Evolutionary conservation across 2,888 invertebrate species (phyloP), one percentile per base, ranked within the genome.

Genomic region (Saturnia pavonia): DNA sequence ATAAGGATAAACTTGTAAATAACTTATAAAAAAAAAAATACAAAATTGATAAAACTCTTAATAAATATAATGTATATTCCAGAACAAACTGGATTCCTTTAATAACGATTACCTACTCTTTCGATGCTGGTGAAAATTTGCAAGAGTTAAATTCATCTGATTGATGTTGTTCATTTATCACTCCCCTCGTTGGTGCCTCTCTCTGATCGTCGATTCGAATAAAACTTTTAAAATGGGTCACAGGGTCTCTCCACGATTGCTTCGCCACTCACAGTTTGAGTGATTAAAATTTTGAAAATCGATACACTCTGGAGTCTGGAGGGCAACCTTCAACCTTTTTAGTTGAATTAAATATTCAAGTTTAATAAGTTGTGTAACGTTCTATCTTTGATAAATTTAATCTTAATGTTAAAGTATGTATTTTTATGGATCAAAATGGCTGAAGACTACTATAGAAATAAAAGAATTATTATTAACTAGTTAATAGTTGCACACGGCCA

Each of bases 221-320:
- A 86, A 88, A 92, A 93, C 90, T 92, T 92, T 92, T 93, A 86
- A 92, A 93, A 93, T 92, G 82, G 93, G 93, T 94, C 94, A 94
- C 90, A 89, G 87, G 91, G 91, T 91, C 88, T 85, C 83, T 79
- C 81, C 83, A 85, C 88, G 89, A 91, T 92, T 91, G 85, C 90
- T 85, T 79, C 83, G 78, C 79, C 81, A 82, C 82, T 87, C 83
- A 81, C 83, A 84, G 83, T 85, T 88, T 84, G 84, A 88, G 86
- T 91, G 92, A 92, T 93, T 91, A 92, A 92, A 92, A 91, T 86
- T 85, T 81, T 75, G 77, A 80, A 57, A 85, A 90, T 91, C 91
- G 88, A 92, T 91, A 84, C 48, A 48, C 19, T 0, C 22, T n/a
- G 40, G n/a, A n/a, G 42, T 65, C 68, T 51, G 63, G 48, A 70